These are phyloP conservation scores for Tachysurus vachellii DNA, from an alignment of 2,113 vertebrate species.

Conservation along the genomic window DNA sequence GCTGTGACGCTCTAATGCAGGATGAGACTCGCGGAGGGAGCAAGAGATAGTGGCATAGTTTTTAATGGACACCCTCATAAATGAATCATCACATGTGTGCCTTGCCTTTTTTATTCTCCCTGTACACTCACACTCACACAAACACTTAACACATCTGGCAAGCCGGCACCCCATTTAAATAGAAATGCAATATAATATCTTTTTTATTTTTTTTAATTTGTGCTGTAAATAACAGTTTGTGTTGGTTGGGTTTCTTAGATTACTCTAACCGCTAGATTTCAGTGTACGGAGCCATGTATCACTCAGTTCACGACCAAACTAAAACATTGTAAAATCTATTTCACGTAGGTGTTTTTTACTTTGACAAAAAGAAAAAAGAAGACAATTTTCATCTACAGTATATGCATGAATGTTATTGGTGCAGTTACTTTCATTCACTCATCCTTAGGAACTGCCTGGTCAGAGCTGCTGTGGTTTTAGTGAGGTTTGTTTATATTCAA, in stretches of 20 bases:
- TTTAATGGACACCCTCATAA: slow-evolving; percentile 50
- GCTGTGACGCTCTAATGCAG: slow-evolving; percentile 15
- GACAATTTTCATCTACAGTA: too few relatives aligned
- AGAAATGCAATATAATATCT: background rate
- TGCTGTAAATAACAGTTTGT: background rate
- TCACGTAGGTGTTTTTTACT: background rate
- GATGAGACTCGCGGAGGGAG: slow-evolving; percentile 11
- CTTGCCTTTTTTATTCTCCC: slow-evolving; percentile 34
- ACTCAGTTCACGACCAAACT: background rate
- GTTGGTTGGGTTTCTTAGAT: background rate
- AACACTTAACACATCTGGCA: background rate
- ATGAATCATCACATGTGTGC: slow-evolving; percentile 48
- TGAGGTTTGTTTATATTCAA: background rate
- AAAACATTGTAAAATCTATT: background rate
- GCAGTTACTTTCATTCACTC: background rate
- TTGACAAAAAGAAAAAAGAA: background rate
- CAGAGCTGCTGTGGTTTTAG: too few relatives aligned
- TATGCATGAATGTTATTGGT: background rate
- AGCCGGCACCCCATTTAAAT: background rate
- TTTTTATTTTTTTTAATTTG: background rate
- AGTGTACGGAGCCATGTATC: background rate
- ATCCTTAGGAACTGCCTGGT: background rate
- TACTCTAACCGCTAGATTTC: background rate
- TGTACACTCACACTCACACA: slow-evolving; percentile 18
- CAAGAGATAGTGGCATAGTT: slow-evolving; percentile 10